A percentile compares a stretch with the other conserved stretches of the same genome.
These are phyloP conservation scores for Tachuris rubrigastra DNA, from an alignment of 2,113 vertebrate genomes.

Conservation along the genomic window DNA sequence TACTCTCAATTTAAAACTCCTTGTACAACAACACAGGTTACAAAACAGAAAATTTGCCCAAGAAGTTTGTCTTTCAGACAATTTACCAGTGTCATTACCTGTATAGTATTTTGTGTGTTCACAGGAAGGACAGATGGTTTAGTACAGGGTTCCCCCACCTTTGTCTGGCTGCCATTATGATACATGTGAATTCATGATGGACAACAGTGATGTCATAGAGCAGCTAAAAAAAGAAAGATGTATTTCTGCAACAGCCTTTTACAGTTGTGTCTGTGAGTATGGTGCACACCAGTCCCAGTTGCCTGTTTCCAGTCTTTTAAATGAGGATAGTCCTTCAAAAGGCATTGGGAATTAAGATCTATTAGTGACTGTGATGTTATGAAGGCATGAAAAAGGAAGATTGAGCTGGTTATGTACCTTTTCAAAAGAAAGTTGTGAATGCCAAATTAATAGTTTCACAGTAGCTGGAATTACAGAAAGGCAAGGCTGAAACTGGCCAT, in stretches of 20 bases:
- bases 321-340: background rate
- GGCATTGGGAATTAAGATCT: background rate
- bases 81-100: background rate
- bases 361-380: background rate
- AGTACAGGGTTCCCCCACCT: background rate
- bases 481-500: background rate
- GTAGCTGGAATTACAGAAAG: background rate
- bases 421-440: background rate
- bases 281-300: rapidly evolving
- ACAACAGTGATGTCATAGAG: background rate
- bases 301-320: background rate
- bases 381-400: background rate
- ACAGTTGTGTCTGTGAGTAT: background rate
- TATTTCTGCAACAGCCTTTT: background rate
- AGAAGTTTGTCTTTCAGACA: background rate
- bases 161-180: background rate
- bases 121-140: background rate
- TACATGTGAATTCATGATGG: background rate
- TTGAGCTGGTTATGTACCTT: background rate
- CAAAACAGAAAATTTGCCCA: background rate
- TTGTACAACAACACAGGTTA: background rate
- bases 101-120: background rate
- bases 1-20: background rate
- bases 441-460: background rate
- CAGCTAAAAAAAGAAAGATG: background rate